Evolutionary conservation across 2,113 vertebrate genomes (phyloP).

Genomic region (Sitta europaea): DNA sequence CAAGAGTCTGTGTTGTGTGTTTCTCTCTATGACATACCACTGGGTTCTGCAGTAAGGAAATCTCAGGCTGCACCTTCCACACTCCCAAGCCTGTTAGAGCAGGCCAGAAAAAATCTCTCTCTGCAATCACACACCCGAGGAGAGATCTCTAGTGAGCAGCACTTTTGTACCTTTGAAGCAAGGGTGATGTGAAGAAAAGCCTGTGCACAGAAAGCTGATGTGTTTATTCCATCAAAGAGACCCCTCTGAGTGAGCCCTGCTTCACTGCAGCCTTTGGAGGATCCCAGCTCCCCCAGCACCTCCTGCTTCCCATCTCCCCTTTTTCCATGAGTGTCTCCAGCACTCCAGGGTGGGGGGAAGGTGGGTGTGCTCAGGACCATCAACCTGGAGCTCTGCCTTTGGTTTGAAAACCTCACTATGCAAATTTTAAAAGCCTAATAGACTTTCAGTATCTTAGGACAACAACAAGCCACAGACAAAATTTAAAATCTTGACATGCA

Average conservation of each 20-base stretch:
- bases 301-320: no score
- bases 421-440: not conserved
- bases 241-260: not conserved
- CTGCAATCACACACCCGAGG: accelerated
- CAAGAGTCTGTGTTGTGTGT: no score
- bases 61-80: not conserved
- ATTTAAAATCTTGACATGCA: not conserved
- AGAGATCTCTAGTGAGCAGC: not conserved
- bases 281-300: not conserved
- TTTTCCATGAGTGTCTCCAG: accelerated
- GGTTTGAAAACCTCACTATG: not conserved
- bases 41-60: not conserved
- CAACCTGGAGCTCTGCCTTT: not conserved
- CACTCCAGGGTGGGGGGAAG: accelerated
- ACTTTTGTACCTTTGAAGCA: not conserved
- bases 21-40: no score
- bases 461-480: accelerated
- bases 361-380: no score
- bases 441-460: not conserved
- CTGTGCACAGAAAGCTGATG: not conserved
- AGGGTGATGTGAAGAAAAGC: not conserved
- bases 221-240: not conserved
- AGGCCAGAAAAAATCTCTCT: not conserved
- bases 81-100: not conserved
- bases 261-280: not conserved